These are phyloP conservation scores for Theodoxus fluviatilis DNA, from an alignment of 2,888 invertebrate genomes.

Conservation along the genomic window DNA sequence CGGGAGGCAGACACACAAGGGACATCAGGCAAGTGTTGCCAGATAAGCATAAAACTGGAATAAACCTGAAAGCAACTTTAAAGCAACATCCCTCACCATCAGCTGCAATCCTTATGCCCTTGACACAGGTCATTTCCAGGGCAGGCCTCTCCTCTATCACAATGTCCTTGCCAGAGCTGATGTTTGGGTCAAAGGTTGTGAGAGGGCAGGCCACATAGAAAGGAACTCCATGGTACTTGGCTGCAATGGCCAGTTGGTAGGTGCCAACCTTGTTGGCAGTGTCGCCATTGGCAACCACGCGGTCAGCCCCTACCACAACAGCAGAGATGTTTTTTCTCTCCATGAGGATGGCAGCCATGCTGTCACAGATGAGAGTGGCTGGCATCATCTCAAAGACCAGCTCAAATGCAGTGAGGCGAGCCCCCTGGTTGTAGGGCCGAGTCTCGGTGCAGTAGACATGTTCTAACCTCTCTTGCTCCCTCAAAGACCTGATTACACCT, in stretches of 20 bases:
- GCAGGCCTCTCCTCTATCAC: constrained; percentile 92
- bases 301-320: constrained; percentile 96
- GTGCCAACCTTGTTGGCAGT: constrained; percentile 97
- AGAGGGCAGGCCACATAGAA: constrained; percentile 95
- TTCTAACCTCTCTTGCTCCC: constrained; percentile 72
- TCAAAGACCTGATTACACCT: constrained; percentile 84
- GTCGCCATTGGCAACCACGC: constrained; percentile 95
- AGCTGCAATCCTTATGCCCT: constrained; percentile 86
- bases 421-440: constrained; percentile 90
- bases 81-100: constrained; percentile 73
- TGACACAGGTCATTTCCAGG: constrained; percentile 89
- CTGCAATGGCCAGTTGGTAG: constrained; percentile 82
- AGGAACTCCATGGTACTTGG: constrained; percentile 87
- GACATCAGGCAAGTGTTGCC: no score
- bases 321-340: constrained; percentile 82
- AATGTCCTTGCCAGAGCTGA: constrained; percentile 83
- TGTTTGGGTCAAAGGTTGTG: constrained; percentile 83
- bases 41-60: not conserved
- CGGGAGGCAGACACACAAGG: no score
- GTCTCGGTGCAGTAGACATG: constrained; percentile 97
- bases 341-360: constrained; percentile 93
- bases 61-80: no score
- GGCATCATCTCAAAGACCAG: constrained; percentile 82
- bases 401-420: constrained; percentile 94
- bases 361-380: constrained; percentile 90